These are phyloP conservation scores for Allygus modestus DNA, from an alignment of 2,888 invertebrate species.

Conservation along the genomic window DNA sequence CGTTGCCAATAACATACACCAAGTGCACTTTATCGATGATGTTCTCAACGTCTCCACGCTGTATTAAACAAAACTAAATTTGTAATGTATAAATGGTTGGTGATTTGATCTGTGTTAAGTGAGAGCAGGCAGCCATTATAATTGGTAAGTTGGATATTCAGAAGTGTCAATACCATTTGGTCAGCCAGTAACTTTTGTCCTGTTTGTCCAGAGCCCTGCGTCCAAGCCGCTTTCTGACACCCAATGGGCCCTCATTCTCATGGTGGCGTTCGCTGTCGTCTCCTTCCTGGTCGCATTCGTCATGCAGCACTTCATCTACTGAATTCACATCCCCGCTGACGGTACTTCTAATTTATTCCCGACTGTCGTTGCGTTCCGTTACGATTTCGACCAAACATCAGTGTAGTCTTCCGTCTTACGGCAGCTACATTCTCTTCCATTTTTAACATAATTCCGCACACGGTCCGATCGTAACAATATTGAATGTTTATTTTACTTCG, in stretches of 20 bases:
- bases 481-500: conserved; percentile 11
- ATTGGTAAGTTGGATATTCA: too few relatives aligned
- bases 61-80: too few relatives aligned
- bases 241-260: conserved; percentile 81
- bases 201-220: conserved; percentile 71
- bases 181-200: too few relatives aligned
- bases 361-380: conserved; percentile 34
- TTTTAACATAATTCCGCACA: neutral
- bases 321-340: conserved; percentile 36
- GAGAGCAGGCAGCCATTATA: too few relatives aligned
- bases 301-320: conserved; percentile 77
- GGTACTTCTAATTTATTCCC: conserved; percentile 37
- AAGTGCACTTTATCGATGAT: too few relatives aligned
- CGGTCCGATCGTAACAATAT: neutral
- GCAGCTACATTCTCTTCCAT: conserved; percentile 37
- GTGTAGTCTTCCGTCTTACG: conserved; percentile 30
- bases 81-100: too few relatives aligned
- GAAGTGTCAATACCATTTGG: too few relatives aligned
- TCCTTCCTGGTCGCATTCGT: conserved; percentile 81
- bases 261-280: conserved; percentile 79
- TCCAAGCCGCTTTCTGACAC: conserved; percentile 77
- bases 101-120: too few relatives aligned
- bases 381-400: neutral
- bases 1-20: too few relatives aligned
- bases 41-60: too few relatives aligned